Evolutionary conservation across 2,888 invertebrate genomes (phyloP).

Genomic region (Melangyna quadrimaculata): DNA sequence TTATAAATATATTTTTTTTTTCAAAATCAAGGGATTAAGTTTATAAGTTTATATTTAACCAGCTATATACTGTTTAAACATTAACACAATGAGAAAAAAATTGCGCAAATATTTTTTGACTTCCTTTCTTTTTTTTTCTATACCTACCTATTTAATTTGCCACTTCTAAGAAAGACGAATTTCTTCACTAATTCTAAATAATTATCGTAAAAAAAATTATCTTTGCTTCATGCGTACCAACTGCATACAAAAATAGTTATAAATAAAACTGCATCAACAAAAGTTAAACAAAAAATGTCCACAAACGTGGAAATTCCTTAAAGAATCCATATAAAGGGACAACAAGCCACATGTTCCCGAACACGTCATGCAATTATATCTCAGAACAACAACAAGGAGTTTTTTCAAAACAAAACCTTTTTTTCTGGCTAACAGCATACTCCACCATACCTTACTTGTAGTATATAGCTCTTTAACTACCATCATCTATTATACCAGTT

Average conservation of each 20-base stretch:
- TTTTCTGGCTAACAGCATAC: constrained; percentile 32
- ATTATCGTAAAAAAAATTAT: not conserved
- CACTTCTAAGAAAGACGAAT: not conserved
- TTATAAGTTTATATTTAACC: no score
- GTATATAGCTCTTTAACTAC: constrained; percentile 9
- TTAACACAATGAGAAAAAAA: no score
- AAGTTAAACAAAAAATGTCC: constrained; percentile 45
- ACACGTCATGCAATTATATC: constrained; percentile 67
- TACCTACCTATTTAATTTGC: not conserved
- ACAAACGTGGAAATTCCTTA: constrained; percentile 29
- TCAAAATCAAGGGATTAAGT: no score
- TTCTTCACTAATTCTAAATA: not conserved
- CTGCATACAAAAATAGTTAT: not conserved
- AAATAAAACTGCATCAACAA: constrained; percentile 1
- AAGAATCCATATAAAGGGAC: constrained; percentile 34
- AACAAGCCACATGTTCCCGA: constrained; percentile 27
- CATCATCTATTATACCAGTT: constrained; percentile 21
- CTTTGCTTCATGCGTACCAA: not conserved
- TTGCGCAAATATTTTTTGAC: no score
- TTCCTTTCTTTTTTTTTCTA: no score
- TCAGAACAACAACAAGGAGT: constrained; percentile 22
- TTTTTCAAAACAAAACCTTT: constrained; percentile 37
- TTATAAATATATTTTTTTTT: no score
- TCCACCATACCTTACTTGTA: constrained; percentile 6
- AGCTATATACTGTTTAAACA: no score